phyloP scores from a whole-genome alignment of 2,888 invertebrate species.

The Drosophila colorata region DNA sequence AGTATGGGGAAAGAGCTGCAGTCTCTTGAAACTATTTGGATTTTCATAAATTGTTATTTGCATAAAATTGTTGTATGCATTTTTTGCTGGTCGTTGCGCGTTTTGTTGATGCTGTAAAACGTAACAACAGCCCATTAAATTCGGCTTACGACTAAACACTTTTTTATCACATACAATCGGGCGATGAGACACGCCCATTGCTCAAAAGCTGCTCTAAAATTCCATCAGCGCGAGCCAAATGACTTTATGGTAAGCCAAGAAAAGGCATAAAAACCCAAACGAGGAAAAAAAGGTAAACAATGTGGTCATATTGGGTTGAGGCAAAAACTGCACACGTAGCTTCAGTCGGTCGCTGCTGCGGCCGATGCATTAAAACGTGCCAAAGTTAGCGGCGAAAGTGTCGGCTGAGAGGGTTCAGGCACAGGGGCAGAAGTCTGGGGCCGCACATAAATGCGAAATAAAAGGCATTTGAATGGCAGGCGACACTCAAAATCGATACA shows the following conservation, averaged over 20 bases:
- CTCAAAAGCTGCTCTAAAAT: slow-evolving; percentile 55
- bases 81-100: slow-evolving; percentile 12
- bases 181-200: slow-evolving; percentile 2
- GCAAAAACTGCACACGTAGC: slow-evolving; percentile 50
- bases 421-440: slow-evolving; percentile 38
- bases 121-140: slow-evolving; percentile 59
- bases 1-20: slow-evolving; percentile 4
- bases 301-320: slow-evolving; percentile 40
- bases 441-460: slow-evolving; percentile 77
- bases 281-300: slow-evolving; percentile 41
- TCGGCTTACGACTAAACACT: slow-evolving; percentile 41
- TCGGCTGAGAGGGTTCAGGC: slow-evolving; percentile 2
- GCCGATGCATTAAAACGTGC: slow-evolving; percentile 76
- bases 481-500: slow-evolving; percentile 82
- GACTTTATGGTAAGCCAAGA: slow-evolving; percentile 55
- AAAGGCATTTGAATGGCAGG: slow-evolving; percentile 80
- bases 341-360: slow-evolving; percentile 9
- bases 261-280: slow-evolving; percentile 40
- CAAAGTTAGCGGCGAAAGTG: slow-evolving; percentile 52
- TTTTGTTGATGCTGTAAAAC: slow-evolving; percentile 19
- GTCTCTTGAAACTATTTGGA: slow-evolving; percentile 57
- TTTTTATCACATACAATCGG: slow-evolving; percentile 32
- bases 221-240: slow-evolving; percentile 66
- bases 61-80: slow-evolving; percentile 40
- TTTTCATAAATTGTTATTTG: slow-evolving; percentile 77